A percentile compares a stretch with the other conserved stretches of the same genome.
Conservation (phyloP, 2,797 vertebrate genomes). For the Botia kubotai region DNA sequence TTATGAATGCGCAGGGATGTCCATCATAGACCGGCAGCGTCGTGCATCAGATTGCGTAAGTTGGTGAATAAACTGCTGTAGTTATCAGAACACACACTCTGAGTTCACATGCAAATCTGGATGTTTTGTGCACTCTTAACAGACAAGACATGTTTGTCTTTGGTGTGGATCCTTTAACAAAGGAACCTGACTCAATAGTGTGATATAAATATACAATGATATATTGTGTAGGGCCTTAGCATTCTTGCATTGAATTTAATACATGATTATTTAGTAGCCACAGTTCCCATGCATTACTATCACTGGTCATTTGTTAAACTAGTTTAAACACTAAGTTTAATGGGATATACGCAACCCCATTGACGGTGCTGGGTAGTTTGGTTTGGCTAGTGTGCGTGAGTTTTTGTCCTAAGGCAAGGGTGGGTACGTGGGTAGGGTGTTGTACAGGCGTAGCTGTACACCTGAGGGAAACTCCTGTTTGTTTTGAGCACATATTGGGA, state of each 20-base stretch:
- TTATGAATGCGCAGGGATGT: neutral
- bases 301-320: neutral
- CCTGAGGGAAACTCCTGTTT: neutral
- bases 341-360: neutral
- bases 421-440: neutral
- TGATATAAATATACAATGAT: too few species aligned
- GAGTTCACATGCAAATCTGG: neutral
- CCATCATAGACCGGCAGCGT: neutral
- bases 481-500: neutral
- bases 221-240: neutral
- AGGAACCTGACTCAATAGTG: neutral
- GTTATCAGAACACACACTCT: neutral
- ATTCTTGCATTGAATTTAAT: neutral
- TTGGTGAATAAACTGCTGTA: neutral
- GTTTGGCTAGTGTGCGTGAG: neutral
- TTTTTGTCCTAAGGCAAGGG: slow-evolving; percentile 33
- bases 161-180: neutral
- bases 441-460: neutral
- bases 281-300: neutral
- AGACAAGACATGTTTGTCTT: slow-evolving; percentile 2
- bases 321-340: neutral
- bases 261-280: neutral
- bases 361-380: neutral
- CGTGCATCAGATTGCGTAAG: too few species aligned
- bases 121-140: too few species aligned